Percentiles rank a stretch among this genome's conserved stretches.
phyloP scores from a whole-genome alignment of 2,888 invertebrate genomes.

The Rhingia campestris region DNA sequence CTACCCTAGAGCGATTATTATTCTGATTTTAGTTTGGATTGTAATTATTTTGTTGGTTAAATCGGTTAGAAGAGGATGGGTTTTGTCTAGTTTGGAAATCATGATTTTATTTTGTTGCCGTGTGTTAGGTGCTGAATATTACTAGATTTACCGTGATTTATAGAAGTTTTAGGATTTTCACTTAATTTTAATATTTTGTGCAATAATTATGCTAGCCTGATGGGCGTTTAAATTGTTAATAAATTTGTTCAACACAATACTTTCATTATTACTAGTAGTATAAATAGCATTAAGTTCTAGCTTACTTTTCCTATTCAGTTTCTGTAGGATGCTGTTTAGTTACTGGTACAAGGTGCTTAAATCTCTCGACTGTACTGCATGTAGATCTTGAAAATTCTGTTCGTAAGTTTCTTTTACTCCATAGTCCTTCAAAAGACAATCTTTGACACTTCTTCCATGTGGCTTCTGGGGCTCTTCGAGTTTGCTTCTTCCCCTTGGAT shows the following conservation, averaged over 20 bases:
- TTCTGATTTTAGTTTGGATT: not conserved
- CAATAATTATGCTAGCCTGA: too few species aligned
- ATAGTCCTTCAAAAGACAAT: too few species aligned
- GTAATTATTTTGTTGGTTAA: not conserved
- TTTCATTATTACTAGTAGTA: not conserved
- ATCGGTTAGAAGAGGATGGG: not conserved
- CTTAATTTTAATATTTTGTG: not conserved
- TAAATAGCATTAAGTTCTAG: slow-evolving; percentile 15
- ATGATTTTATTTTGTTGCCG: too few species aligned
- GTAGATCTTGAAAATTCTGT: slow-evolving; percentile 14
- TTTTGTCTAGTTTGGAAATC: not conserved
- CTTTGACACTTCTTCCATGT: too few species aligned
- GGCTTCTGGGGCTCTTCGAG: too few species aligned
- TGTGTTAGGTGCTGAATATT: too few species aligned
- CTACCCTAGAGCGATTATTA: slow-evolving; percentile 2
- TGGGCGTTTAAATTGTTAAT: slow-evolving; percentile 4
- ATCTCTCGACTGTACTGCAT: not conserved
- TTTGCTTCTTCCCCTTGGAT: too few species aligned
- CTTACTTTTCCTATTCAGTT: slow-evolving; percentile 10
- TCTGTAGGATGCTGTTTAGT: slow-evolving; percentile 6
- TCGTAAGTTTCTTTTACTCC: slow-evolving; percentile 12
- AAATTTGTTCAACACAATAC: slow-evolving; percentile 9
- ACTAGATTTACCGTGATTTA: too few species aligned
- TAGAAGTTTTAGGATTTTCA: too few species aligned
- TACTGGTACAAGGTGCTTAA: slow-evolving; percentile 1